phyloP scores from a whole-genome alignment of 2,113 vertebrate genomes.

The Elephantulus edwardii region DNA sequence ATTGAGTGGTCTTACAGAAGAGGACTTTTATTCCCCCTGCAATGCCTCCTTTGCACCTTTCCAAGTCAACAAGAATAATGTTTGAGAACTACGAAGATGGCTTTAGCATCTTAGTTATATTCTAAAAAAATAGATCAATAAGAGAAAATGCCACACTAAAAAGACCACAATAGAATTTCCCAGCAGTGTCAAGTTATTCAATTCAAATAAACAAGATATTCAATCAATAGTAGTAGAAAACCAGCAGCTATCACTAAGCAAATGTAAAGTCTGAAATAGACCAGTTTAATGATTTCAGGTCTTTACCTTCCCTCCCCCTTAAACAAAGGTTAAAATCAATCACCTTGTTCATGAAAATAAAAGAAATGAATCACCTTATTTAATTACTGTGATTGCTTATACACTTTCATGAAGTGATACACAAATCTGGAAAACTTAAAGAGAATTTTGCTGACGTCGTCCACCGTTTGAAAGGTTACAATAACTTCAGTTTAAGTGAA shows the following conservation, averaged over 20 bases:
- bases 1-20: constrained; percentile 10
- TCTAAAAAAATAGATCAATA: constrained; percentile 27
- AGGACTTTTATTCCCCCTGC: constrained; percentile 36
- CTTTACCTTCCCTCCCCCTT: constrained; percentile 2
- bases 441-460: constrained; percentile 59
- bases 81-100: constrained; percentile 12
- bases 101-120: background rate
- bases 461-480: constrained; percentile 60
- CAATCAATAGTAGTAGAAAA: constrained; percentile 10
- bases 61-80: background rate
- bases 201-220: background rate
- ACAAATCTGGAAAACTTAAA: background rate
- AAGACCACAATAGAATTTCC: background rate
- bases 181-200: constrained; percentile 10
- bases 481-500: constrained; percentile 28
- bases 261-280: constrained; percentile 28
- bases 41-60: background rate
- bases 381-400: constrained; percentile 38
- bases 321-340: constrained; percentile 50
- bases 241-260: background rate
- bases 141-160: background rate
- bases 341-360: constrained; percentile 52
- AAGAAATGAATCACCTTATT: constrained; percentile 30
- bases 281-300: background rate
- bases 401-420: constrained; percentile 2